A percentile compares a stretch with the other conserved stretches of the same genome.
These are phyloP conservation scores for Jacana jacana DNA, from an alignment of 2,113 vertebrate genomes.

Conservation along the genomic window DNA sequence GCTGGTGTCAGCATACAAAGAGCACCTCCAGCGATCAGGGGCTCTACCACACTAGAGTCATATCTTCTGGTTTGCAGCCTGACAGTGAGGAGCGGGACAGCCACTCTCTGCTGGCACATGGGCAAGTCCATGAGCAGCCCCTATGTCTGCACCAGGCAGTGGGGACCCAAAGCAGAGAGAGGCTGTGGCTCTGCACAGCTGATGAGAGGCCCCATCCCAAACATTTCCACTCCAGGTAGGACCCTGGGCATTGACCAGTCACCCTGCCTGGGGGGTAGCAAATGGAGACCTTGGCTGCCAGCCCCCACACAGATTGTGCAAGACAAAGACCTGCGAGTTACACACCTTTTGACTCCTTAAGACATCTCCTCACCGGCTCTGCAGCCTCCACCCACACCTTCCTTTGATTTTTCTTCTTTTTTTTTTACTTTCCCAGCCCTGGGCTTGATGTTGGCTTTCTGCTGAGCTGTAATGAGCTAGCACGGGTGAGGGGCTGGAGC, in stretches of 20 bases:
- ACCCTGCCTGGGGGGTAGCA: background rate
- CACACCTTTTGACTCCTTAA: background rate
- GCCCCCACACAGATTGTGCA: background rate
- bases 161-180: background rate
- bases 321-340: background rate
- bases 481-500: background rate
- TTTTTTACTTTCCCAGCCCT: background rate
- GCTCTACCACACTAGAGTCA: background rate
- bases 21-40: background rate
- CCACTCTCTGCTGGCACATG: background rate
- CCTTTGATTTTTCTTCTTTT: constrained; percentile 1
- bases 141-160: background rate
- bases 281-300: background rate
- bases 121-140: background rate
- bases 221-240: background rate
- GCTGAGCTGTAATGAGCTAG: background rate
- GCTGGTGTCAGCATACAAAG: background rate
- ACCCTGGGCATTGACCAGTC: background rate
- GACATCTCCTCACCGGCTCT: background rate
- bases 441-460: background rate
- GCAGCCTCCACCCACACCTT: constrained; percentile 5
- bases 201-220: background rate
- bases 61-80: background rate
- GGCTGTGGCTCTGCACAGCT: background rate
- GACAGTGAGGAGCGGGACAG: background rate